A percentile compares a stretch with the other conserved stretches of the same genome.
Evolutionary conservation across 2,888 invertebrate genomes (phyloP).

Genomic region (Tipula confusa): DNA sequence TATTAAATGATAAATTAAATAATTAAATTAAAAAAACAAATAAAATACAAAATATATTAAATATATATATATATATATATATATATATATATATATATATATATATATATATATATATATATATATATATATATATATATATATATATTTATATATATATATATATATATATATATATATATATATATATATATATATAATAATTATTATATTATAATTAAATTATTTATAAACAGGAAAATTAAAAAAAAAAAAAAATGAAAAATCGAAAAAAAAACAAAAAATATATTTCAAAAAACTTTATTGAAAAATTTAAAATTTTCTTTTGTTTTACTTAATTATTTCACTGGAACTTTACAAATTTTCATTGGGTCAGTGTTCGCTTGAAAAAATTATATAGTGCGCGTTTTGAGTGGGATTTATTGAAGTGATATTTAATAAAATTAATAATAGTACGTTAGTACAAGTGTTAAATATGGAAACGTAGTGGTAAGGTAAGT

Average conservation of each 20-base stretch:
- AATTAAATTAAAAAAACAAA: not conserved
- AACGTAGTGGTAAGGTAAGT: too few relatives aligned
- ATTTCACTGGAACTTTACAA: not conserved
- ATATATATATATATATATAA: slow-evolving; percentile 20
- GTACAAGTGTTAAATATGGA: too few relatives aligned
- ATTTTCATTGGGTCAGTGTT: too few relatives aligned
- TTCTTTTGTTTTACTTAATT: not conserved
- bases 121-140: slow-evolving; percentile 20
- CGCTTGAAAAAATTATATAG: too few relatives aligned
- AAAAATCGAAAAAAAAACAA: not conserved
- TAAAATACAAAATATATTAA: not conserved
- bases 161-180: slow-evolving; percentile 20
- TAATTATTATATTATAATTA: slow-evolving; percentile 25
- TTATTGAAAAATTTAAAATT: slow-evolving; percentile 21
- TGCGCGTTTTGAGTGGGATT: too few relatives aligned
- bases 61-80: slow-evolving; percentile 14
- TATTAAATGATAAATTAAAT: slow-evolving; percentile 3
- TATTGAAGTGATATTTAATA: too few relatives aligned
- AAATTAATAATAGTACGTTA: too few relatives aligned
- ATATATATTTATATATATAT: slow-evolving; percentile 14
- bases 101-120: slow-evolving; percentile 20
- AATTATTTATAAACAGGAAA: slow-evolving; percentile 1
- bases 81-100: slow-evolving; percentile 20
- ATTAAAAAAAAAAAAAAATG: not conserved
- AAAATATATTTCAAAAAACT: slow-evolving; percentile 25